Conservation (phyloP, 2,113 vertebrate species). For the Benitochromis conjunctus region DNA sequence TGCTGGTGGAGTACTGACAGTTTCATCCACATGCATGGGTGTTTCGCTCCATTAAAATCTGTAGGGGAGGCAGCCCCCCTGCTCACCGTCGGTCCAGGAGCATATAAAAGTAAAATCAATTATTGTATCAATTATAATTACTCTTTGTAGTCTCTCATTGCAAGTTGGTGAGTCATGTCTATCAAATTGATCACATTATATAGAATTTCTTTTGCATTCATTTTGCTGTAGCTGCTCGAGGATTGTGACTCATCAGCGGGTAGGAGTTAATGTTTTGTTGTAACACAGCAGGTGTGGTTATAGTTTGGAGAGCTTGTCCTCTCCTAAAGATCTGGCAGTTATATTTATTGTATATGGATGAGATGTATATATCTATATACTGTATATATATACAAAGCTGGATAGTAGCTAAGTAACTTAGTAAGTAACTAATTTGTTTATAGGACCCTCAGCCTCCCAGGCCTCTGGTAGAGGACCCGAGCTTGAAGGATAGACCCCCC, state of each 20-base stretch:
- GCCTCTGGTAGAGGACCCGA: too few relatives aligned
- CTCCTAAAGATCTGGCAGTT: neutral
- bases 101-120: slow-evolving; percentile 16
- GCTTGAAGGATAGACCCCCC: too few relatives aligned
- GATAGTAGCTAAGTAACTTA: too few relatives aligned
- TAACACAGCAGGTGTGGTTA: slow-evolving; percentile 14
- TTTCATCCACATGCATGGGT: slow-evolving; percentile 42
- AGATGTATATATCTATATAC: neutral
- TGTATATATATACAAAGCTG: too few relatives aligned
- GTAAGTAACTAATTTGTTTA: too few relatives aligned
- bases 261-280: slow-evolving; percentile 44
- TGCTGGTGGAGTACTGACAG: slow-evolving; percentile 41
- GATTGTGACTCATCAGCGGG: slow-evolving; percentile 42
- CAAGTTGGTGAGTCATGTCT: neutral
- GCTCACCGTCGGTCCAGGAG: neutral
- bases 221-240: slow-evolving; percentile 3
- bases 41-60: slow-evolving; percentile 27
- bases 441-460: too few relatives aligned
- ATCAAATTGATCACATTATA: neutral
- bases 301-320: neutral
- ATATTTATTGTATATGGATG: neutral
- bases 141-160: neutral
- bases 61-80: slow-evolving; percentile 1
- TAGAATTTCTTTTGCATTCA: neutral
- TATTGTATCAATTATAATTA: neutral